phyloP scores from a whole-genome alignment of 2,797 vertebrate genomes.

The Scarus forsteni region DNA sequence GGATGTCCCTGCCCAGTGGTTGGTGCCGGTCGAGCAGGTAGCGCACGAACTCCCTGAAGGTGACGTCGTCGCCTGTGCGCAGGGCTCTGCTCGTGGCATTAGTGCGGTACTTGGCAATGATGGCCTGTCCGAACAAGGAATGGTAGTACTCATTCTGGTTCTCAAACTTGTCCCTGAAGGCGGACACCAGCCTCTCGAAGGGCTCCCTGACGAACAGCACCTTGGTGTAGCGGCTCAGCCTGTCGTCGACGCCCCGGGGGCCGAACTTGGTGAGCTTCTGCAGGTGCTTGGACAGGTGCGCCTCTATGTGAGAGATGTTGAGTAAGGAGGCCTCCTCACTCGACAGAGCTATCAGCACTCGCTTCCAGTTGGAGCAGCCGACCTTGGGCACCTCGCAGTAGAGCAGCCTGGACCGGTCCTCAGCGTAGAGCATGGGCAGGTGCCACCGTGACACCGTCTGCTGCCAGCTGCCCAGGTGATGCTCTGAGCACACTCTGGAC shows the following conservation, averaged over 20 bases:
- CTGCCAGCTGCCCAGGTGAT: slow-evolving; percentile 79
- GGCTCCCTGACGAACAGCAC: slow-evolving; percentile 93
- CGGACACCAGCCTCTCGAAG: slow-evolving; percentile 93
- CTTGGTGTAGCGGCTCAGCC: slow-evolving; percentile 91
- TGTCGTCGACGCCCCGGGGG: slow-evolving; percentile 79
- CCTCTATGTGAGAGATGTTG: slow-evolving; percentile 88
- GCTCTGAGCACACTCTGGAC: slow-evolving; percentile 87
- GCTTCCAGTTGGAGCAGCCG: slow-evolving; percentile 96
- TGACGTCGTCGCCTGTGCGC: slow-evolving; percentile 89
- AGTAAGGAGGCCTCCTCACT: slow-evolving; percentile 85
- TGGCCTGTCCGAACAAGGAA: slow-evolving; percentile 92
- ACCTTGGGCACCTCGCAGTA: slow-evolving; percentile 96
- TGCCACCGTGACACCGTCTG: slow-evolving; percentile 83
- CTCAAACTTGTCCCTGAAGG: slow-evolving; percentile 95
- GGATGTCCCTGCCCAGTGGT: slow-evolving; percentile 95
- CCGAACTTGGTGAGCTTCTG: slow-evolving; percentile 88
- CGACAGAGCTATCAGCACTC: slow-evolving; percentile 93
- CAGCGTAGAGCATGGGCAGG: slow-evolving; percentile 91
- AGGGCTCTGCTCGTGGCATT: slow-evolving; percentile 89
- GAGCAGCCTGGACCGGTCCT: slow-evolving; percentile 89
- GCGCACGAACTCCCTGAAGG: slow-evolving; percentile 92
- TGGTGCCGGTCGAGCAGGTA: slow-evolving; percentile 92
- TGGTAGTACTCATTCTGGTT: slow-evolving; percentile 95
- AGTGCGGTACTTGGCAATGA: slow-evolving; percentile 90
- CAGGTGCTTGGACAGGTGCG: slow-evolving; percentile 89